Percentiles rank a stretch among this genome's conserved stretches.
phyloP scores from a whole-genome alignment of 2,113 vertebrate genomes.

The Pteropus alecto region DNA sequence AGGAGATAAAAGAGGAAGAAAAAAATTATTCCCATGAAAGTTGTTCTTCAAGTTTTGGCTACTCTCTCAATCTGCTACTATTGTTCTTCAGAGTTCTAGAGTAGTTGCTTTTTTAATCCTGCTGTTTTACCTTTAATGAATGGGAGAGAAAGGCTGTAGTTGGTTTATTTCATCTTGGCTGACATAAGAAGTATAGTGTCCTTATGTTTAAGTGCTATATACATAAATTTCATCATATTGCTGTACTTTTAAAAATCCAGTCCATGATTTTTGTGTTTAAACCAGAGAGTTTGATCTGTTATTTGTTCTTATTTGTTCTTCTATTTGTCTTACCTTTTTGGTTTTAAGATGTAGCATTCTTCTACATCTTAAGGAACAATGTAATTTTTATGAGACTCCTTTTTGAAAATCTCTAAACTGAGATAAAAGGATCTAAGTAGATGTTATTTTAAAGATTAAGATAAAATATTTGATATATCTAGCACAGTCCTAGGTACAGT shows the following conservation, averaged over 20 bases:
- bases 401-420: background rate
- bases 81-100: background rate
- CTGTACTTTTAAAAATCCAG: background rate
- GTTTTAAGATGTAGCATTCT: background rate
- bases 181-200: background rate
- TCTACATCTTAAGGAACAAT: background rate
- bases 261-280: constrained; percentile 8
- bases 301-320: background rate
- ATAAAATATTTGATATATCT: constrained; percentile 5
- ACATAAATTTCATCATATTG: background rate
- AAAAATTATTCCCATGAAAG: background rate
- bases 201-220: background rate
- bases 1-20: background rate
- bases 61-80: background rate
- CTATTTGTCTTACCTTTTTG: constrained; percentile 1
- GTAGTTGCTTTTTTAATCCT: background rate
- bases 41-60: constrained; percentile 21
- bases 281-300: background rate
- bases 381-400: background rate
- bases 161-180: background rate
- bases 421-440: background rate
- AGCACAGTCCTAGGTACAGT: background rate
- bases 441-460: constrained; percentile 1
- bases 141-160: background rate
- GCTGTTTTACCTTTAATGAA: background rate